Conservation (phyloP, 2,888 invertebrate species). For the Eupithecia abbreviata region DNA sequence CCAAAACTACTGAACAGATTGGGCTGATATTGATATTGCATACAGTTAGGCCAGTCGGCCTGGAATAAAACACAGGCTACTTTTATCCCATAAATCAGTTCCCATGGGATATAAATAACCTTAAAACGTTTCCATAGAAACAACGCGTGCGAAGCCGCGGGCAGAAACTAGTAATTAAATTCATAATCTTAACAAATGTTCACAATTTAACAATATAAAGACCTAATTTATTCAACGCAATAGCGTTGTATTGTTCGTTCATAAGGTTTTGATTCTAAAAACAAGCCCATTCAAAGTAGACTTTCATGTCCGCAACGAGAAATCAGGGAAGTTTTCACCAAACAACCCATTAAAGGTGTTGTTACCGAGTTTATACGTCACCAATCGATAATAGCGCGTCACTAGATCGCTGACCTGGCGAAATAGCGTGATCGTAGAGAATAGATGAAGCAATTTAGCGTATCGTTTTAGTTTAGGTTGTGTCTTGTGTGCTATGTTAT, state of each 20-base stretch:
- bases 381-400: slow-evolving; percentile 25
- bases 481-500: too few relatives aligned
- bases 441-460: slow-evolving; percentile 2
- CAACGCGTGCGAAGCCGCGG: too few relatives aligned
- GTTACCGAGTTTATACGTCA: slow-evolving; percentile 9
- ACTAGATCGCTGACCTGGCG: slow-evolving; percentile 22
- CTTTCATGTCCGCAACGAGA: background rate
- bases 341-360: slow-evolving; percentile 7
- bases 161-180: background rate
- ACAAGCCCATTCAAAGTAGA: background rate
- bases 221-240: background rate
- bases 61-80: too few relatives aligned
- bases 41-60: too few relatives aligned
- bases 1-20: too few relatives aligned
- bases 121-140: too few relatives aligned
- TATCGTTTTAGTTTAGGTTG: background rate
- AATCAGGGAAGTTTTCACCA: slow-evolving; percentile 8
- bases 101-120: too few relatives aligned
- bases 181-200: background rate
- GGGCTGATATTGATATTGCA: too few relatives aligned
- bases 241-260: background rate
- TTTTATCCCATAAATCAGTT: too few relatives aligned
- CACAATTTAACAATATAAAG: background rate
- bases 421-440: background rate
- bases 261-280: background rate